Percentiles rank a stretch among this genome's conserved stretches.
Evolutionary conservation across 1,140 invertebrate species (phyloP).

Genomic region (Olivierus martensii): DNA sequence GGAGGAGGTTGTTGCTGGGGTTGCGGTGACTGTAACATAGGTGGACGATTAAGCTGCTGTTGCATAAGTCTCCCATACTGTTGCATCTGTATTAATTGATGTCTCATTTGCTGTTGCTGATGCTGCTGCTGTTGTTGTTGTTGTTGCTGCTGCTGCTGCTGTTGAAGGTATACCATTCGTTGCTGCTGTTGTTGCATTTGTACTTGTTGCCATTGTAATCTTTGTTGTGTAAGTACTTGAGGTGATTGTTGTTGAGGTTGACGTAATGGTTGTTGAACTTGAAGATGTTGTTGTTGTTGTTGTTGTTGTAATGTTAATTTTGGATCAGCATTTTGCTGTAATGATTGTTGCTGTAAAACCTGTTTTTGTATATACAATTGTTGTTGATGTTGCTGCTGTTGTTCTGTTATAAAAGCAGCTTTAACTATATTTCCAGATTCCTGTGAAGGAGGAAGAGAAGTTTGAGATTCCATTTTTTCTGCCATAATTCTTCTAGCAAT

Average conservation of each 20-base stretch:
- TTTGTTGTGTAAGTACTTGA: conserved; percentile 4
- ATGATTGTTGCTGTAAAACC: conserved; percentile 16
- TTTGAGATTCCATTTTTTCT: neutral
- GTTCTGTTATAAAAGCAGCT: neutral
- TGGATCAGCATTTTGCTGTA: conserved; percentile 18
- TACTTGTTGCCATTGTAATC: too few relatives aligned
- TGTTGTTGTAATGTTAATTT: conserved; percentile 16
- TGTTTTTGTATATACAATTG: conserved; percentile 15
- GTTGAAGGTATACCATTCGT: conserved; percentile 14
- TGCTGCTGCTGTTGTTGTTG: conserved; percentile 21
- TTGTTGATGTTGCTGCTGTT: conserved; percentile 16
- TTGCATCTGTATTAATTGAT: conserved; percentile 1
- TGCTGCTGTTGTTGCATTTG: conserved; percentile 20
- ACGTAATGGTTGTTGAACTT: neutral
- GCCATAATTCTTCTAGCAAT: too few relatives aligned
- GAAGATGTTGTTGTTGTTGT: conserved; percentile 20
- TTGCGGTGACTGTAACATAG: conserved; percentile 6
- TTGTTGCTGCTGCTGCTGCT: conserved; percentile 27
- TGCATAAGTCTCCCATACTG: conserved; percentile 16
- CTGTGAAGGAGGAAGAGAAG: neutral
- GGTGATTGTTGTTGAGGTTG: conserved; percentile 5
- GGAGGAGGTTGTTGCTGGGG: conserved; percentile 8
- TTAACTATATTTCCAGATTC: neutral
- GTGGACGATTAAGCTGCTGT: conserved; percentile 21
- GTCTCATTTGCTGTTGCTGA: conserved; percentile 8